phyloP scores from a whole-genome alignment of 2,113 vertebrate genomes.

The Puntigrus tetrazona region DNA sequence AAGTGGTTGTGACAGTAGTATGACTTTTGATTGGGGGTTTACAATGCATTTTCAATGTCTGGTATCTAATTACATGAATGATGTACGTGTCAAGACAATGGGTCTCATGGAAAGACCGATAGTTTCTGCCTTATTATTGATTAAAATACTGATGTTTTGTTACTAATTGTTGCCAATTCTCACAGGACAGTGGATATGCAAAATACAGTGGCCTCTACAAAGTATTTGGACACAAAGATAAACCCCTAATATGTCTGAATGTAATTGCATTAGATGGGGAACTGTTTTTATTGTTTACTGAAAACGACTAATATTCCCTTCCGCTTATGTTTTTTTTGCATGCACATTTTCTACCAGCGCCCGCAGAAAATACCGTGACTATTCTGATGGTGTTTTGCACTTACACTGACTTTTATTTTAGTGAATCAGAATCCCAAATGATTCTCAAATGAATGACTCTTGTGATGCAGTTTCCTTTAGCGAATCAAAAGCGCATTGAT shows the following conservation, averaged over 20 bases:
- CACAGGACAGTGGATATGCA: constrained; percentile 1
- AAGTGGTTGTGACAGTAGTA: constrained; percentile 18
- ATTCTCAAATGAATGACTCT: not conserved
- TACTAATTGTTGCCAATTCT: constrained; percentile 22
- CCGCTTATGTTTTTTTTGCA: no score
- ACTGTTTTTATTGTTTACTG: not conserved
- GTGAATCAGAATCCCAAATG: not conserved
- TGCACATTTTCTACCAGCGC: not conserved
- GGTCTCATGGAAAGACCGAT: constrained; percentile 56
- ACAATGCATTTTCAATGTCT: not conserved
- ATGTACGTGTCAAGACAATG: constrained; percentile 42
- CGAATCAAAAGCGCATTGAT: no score
- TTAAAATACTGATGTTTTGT: constrained; percentile 17
- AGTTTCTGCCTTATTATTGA: constrained; percentile 76
- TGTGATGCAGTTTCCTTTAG: not conserved
- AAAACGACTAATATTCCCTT: not conserved
- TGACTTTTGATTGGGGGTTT: constrained; percentile 28
- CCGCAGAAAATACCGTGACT: not conserved
- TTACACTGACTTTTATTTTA: not conserved
- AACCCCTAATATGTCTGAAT: not conserved
- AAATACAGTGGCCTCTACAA: not conserved
- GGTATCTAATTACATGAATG: constrained; percentile 3
- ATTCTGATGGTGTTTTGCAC: not conserved
- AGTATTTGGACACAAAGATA: not conserved
- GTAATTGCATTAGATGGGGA: not conserved